phyloP scores from a whole-genome alignment of 2,888 invertebrate genomes.

The Ichneumon xanthorius region DNA sequence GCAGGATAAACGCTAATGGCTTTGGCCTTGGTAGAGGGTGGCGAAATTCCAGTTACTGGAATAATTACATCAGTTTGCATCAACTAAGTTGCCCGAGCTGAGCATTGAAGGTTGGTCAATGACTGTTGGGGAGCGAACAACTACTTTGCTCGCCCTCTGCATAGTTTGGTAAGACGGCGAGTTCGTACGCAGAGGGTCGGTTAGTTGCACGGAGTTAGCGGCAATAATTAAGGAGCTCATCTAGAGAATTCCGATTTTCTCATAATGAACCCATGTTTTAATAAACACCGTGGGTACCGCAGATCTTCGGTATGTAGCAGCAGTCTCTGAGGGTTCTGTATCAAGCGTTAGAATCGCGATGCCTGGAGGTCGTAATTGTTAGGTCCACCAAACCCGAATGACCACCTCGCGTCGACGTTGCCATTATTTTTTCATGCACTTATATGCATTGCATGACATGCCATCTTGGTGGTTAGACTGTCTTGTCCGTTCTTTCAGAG shows the following conservation, averaged over 20 bases:
- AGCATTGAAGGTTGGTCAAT: neutral
- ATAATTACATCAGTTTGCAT: neutral
- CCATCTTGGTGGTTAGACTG: constrained; percentile 8
- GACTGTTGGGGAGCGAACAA: neutral
- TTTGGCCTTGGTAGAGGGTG: neutral
- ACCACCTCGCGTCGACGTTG: neutral
- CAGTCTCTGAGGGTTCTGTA: neutral
- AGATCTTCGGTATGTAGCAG: neutral
- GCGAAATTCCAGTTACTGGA: neutral
- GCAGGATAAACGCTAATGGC: neutral
- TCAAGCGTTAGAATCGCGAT: neutral
- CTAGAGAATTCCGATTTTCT: constrained; percentile 24
- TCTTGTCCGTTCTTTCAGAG: constrained; percentile 16
- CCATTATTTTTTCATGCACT: constrained; percentile 14
- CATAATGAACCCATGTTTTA: constrained; percentile 40
- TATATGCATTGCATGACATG: neutral
- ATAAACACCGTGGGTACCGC: constrained; percentile 25
- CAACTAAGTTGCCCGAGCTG: neutral
- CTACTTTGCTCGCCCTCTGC: neutral
- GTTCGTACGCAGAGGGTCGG: neutral
- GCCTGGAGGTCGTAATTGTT: constrained; percentile 28
- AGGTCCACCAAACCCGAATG: constrained; percentile 17
- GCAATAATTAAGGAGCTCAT: neutral
- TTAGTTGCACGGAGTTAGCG: neutral
- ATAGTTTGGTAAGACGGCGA: neutral